Evolutionary conservation across 2,797 vertebrate species (phyloP), one percentile per base, ranked within the genome.

Genomic region (Dipus sagitta): DNA sequence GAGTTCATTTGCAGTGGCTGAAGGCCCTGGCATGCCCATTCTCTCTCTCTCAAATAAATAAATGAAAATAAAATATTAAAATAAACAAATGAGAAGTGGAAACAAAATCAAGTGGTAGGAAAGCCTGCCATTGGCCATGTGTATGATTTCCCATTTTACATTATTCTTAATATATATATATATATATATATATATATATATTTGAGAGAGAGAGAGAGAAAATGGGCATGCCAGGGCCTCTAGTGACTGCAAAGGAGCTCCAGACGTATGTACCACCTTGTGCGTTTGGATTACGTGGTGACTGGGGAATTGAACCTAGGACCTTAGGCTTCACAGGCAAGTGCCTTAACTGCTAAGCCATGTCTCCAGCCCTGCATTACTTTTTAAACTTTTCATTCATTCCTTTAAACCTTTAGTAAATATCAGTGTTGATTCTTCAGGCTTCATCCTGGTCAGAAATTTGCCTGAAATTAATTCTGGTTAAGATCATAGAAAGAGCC

Each of bases 371-470:
- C 47, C 11, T 47, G 47, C 17, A 72, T 30, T 92, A 2, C 67
- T 82, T 94, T 60, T 72, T n/a, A 93, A 94, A 54, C 14, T 79
- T 90, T 68, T 78, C 21, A 71, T 92, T 95, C 94, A 71, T 92
- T 95, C 94, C 62, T 0, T 76, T 97, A 91, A 88, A 67, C 47
- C 5, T 92, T 86, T 88, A 72, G 95, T 34, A 93, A n/a, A n/a
- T 78, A 68, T 42, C 17, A 87, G 60, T 93, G 85, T 87, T 86
- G 9, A 10, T 1, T 1, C 28, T 28, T 9, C 2, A 79, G 32
- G 88, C 11, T 0, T 92, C 78, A 64, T 47, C 28, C 84, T 2
- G 28, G 32, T 68, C 3, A 14, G 34, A n/a, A 92, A 75, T 13
- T 84, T 70, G 78, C 10, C 30, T 32, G 71, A 88, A 65, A 28